phyloP scores from a whole-genome alignment of 2,797 vertebrate species.

The Amblyraja radiata region DNA sequence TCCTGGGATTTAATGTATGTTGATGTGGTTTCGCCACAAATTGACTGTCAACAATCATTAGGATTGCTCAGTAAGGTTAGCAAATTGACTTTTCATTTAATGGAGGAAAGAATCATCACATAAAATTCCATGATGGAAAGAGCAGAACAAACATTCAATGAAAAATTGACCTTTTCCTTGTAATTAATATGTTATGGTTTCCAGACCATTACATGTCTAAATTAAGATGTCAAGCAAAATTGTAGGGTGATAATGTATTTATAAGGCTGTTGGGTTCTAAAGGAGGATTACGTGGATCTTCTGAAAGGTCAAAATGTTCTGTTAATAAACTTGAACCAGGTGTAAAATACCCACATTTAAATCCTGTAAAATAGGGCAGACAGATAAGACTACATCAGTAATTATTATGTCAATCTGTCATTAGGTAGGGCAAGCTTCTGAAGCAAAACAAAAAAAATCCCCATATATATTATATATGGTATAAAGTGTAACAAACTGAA shows the following conservation, averaged over 20 bases:
- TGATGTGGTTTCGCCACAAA: slow-evolving; percentile 19
- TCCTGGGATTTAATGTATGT: slow-evolving; percentile 9
- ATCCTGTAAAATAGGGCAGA: background rate
- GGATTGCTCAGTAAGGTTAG: background rate
- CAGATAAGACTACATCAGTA: background rate
- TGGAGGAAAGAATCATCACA: background rate
- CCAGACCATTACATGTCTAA: background rate
- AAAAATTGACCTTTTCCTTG: background rate
- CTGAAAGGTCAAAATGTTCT: slow-evolving; percentile 15
- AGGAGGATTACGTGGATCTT: background rate
- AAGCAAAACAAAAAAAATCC: background rate
- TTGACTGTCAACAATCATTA: background rate
- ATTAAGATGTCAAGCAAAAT: background rate
- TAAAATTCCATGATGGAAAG: slow-evolving; percentile 9
- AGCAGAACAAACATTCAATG: background rate
- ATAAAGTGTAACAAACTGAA: background rate
- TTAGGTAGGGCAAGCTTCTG: background rate
- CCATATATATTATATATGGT: background rate
- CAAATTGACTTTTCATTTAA: slow-evolving; percentile 15
- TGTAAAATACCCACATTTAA: background rate
- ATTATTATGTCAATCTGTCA: background rate
- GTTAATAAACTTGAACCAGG: background rate
- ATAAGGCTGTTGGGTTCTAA: background rate
- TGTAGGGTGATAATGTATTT: background rate
- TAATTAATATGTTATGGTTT: background rate